Conservation (phyloP, 2,113 vertebrate genomes). For the Mixornis gularis region DNA sequence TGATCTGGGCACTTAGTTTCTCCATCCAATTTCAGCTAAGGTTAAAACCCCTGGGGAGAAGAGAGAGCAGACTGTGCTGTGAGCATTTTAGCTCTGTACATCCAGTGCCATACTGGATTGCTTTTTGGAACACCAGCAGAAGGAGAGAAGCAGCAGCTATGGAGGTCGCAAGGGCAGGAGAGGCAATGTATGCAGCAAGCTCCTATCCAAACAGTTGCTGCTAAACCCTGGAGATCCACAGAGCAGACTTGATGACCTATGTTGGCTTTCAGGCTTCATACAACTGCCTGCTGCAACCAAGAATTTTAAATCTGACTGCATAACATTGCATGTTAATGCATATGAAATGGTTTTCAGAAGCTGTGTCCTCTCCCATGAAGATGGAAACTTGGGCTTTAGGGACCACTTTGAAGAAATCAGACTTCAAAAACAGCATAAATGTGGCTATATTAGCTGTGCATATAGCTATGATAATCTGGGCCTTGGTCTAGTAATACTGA, state of each 20-base stretch:
- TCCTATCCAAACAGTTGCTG: neutral
- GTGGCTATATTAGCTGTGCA: neutral
- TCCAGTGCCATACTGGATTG: fast-evolving
- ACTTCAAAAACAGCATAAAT: neutral
- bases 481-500: neutral
- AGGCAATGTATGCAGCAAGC: neutral
- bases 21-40: neutral
- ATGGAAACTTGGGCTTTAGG: neutral
- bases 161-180: neutral
- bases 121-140: neutral
- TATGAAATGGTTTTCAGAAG: neutral
- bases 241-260: neutral
- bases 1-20: neutral
- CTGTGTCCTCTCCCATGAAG: neutral
- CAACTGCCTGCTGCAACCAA: neutral
- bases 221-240: neutral
- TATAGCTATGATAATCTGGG: neutral
- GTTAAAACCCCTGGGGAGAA: neutral
- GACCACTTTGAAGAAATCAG: neutral
- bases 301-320: neutral
- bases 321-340: neutral
- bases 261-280: neutral
- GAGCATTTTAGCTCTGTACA: neutral
- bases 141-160: neutral
- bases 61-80: neutral